Conservation (phyloP, 1,140 invertebrate genomes). For the Heliconius nattereri region DNA sequence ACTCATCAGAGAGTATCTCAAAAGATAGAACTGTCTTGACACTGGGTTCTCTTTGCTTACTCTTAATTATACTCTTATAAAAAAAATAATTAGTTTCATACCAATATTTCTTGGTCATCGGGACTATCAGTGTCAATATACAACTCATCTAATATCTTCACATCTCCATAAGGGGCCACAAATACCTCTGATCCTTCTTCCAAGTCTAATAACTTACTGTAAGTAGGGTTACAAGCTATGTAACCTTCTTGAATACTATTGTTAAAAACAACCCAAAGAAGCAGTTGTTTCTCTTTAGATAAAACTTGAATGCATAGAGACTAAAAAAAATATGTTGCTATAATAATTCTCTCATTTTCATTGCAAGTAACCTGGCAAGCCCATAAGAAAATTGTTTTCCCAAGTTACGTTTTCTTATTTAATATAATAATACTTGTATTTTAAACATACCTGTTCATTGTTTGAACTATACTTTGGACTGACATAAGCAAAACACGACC, state of each 20-base stretch:
- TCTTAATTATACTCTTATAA: too few relatives aligned
- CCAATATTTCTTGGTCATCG: conserved; percentile 79
- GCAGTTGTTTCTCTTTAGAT: conserved; percentile 61
- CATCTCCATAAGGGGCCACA: conserved; percentile 63
- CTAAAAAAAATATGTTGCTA: conserved; percentile 44
- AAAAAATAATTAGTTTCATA: conserved; percentile 32
- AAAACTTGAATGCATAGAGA: conserved; percentile 67
- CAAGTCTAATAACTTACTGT: conserved; percentile 61
- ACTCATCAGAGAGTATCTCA: too few relatives aligned
- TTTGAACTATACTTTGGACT: conserved; percentile 71
- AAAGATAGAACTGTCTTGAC: conserved; percentile 19
- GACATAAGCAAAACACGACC: conserved; percentile 71
- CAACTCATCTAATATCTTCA: conserved; percentile 66
- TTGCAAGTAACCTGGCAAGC: conserved; percentile 24
- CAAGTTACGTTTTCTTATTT: neutral
- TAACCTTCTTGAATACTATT: conserved; percentile 64
- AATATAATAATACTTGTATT: conserved; percentile 14
- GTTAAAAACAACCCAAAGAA: conserved; percentile 71
- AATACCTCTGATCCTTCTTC: conserved; percentile 69
- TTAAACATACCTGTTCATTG: conserved; percentile 60
- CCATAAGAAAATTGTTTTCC: neutral
- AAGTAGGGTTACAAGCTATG: conserved; percentile 67
- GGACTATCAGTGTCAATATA: conserved; percentile 74
- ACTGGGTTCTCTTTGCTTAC: conserved; percentile 14
- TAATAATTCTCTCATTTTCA: neutral